Percentiles rank a stretch among this genome's conserved stretches.
Evolutionary conservation across 2,888 invertebrate genomes (phyloP).

Genomic region (Allolobophora icterica): DNA sequence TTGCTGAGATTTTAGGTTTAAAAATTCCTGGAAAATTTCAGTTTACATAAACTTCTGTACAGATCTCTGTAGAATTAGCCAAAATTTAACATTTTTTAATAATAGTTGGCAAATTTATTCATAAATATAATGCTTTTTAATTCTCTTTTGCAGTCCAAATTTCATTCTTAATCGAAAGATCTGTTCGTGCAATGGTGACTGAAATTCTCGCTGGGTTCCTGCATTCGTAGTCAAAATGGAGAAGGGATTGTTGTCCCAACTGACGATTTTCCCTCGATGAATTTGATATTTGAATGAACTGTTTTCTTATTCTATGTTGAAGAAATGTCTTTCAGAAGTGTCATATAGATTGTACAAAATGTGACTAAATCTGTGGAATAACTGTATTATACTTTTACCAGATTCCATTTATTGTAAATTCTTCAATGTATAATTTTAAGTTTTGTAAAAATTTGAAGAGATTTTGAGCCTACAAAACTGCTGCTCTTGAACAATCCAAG

Average conservation of each 20-base stretch:
- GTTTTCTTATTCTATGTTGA: neutral
- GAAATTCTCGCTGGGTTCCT: neutral
- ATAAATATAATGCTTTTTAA: neutral
- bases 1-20: neutral
- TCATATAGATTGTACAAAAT: neutral
- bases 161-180: neutral
- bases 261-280: neutral
- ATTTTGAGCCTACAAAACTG: neutral
- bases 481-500: neutral
- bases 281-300: constrained; percentile 8
- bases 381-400: neutral
- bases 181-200: neutral
- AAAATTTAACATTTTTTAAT: neutral
- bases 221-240: constrained; percentile 9
- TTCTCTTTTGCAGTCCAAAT: neutral
- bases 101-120: neutral
- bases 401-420: neutral
- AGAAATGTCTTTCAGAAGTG: constrained; percentile 8
- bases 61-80: neutral
- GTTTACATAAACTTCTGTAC: neutral
- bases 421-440: neutral
- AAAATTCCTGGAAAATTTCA: neutral
- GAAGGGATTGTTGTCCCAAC: neutral
- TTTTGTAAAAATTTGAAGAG: neutral
- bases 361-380: too few relatives aligned